Conservation (phyloP, 2,888 invertebrate genomes). For the Chaitophorus viminalis region DNA sequence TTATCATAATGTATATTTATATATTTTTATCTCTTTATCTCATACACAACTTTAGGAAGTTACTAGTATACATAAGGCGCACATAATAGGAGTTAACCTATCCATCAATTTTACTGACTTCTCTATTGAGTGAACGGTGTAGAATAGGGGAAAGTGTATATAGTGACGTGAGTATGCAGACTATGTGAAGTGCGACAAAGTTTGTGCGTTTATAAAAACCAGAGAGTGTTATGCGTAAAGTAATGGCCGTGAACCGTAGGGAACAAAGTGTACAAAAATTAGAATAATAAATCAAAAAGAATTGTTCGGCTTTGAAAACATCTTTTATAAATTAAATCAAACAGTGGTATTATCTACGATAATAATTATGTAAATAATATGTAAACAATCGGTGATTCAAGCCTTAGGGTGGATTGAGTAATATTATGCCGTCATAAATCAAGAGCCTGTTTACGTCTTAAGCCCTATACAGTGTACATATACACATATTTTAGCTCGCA, state of each 20-base stretch:
- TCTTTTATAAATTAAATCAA: conserved; percentile 2
- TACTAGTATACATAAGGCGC: background rate
- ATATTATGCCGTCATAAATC: background rate
- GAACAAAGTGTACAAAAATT: conserved; percentile 5
- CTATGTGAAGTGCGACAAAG: conserved; percentile 19
- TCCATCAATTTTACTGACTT: conserved; percentile 49
- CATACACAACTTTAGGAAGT: background rate
- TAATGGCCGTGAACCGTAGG: background rate
- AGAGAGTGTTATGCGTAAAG: conserved; percentile 27
- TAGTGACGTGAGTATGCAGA: conserved; percentile 1
- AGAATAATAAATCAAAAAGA: conserved; percentile 36
- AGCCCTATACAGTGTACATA: too few species aligned
- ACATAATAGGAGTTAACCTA: conserved; percentile 29
- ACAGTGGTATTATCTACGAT: background rate
- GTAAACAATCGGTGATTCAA: background rate
- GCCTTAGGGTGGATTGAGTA: background rate
- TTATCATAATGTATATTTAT: background rate
- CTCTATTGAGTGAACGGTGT: background rate
- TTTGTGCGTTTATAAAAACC: conserved; percentile 29
- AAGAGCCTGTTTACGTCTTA: background rate
- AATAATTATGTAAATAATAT: background rate
- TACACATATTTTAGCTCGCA: background rate
- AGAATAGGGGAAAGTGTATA: background rate
- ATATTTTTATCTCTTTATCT: background rate
- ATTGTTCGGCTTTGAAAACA: background rate